These are phyloP conservation scores for Microctonus brassicae DNA, from an alignment of 2,888 invertebrate genomes.

Conservation along the genomic window DNA sequence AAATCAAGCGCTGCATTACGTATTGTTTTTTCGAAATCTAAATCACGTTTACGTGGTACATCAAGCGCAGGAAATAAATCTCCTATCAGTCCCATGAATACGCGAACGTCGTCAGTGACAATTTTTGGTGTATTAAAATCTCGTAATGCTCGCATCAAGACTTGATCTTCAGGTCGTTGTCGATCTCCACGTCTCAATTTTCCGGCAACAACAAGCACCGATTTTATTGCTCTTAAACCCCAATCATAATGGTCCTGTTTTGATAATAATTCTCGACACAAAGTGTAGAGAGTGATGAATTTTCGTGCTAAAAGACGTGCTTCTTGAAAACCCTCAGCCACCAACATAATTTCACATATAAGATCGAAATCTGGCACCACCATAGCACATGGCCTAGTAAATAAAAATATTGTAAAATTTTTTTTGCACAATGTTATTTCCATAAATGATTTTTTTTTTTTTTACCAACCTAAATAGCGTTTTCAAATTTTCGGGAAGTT, in stretches of 20 bases:
- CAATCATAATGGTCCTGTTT: constrained; percentile 98
- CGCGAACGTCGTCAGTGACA: constrained; percentile 90
- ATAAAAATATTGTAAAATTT: too few relatives aligned
- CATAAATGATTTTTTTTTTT: neutral
- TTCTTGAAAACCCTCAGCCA: constrained; percentile 95
- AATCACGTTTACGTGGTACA: constrained; percentile 88
- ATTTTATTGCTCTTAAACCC: constrained; percentile 95
- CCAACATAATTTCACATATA: constrained; percentile 97
- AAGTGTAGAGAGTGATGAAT: constrained; percentile 92
- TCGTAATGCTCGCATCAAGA: constrained; percentile 91
- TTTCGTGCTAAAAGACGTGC: constrained; percentile 91
- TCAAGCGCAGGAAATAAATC: constrained; percentile 94
- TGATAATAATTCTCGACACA: constrained; percentile 90
- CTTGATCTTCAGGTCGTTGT: constrained; percentile 89
- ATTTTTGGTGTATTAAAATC: constrained; percentile 97
- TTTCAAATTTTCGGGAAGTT: constrained; percentile 85
- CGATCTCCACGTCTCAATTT: constrained; percentile 86
- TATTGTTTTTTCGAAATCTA: constrained; percentile 86
- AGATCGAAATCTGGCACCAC: constrained; percentile 96
- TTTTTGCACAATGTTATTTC: too few relatives aligned
- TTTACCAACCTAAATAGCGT: constrained; percentile 70
- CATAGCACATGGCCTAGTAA: constrained; percentile 96
- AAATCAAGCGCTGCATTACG: constrained; percentile 84
- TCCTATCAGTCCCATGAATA: constrained; percentile 95
- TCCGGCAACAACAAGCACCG: constrained; percentile 94